Conservation (phyloP, 2,113 vertebrate species). For the Oryzias woworae region DNA sequence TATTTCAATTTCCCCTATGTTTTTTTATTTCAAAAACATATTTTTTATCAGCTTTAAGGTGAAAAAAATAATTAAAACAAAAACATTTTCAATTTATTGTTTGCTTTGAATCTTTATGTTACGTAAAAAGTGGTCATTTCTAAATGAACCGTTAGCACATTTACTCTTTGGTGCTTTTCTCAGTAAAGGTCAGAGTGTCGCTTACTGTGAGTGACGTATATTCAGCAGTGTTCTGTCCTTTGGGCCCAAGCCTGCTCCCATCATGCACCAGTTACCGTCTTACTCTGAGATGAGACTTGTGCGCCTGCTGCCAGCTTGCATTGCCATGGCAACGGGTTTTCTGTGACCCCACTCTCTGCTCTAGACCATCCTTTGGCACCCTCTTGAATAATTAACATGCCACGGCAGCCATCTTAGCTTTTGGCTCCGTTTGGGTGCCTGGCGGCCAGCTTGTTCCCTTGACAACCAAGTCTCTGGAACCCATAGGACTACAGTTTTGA, state of each 20-base stretch:
- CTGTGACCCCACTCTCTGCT: constrained; percentile 52
- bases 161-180: too few relatives aligned
- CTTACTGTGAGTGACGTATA: too few relatives aligned
- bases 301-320: constrained; percentile 30
- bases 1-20: too few relatives aligned
- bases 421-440: constrained; percentile 59
- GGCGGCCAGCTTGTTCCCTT: constrained; percentile 45
- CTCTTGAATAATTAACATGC: constrained; percentile 70
- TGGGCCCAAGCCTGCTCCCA: neutral
- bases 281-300: constrained; percentile 8
- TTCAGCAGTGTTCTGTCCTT: too few relatives aligned
- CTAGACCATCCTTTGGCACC: constrained; percentile 47
- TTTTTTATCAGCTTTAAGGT: neutral
- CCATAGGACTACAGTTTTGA: constrained; percentile 11
- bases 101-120: neutral
- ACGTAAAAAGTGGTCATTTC: neutral
- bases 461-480: constrained; percentile 38
- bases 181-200: too few relatives aligned
- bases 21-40: neutral
- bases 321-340: constrained; percentile 53
- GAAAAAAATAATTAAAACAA: neutral
- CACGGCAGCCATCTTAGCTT: constrained; percentile 68
- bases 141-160: neutral
- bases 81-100: too few relatives aligned
- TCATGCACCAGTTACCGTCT: constrained; percentile 30